Percentiles rank a stretch among this genome's conserved stretches.
Evolutionary conservation across 2,797 vertebrate species (phyloP).

Genomic region (Tokudaia muenninki): DNA sequence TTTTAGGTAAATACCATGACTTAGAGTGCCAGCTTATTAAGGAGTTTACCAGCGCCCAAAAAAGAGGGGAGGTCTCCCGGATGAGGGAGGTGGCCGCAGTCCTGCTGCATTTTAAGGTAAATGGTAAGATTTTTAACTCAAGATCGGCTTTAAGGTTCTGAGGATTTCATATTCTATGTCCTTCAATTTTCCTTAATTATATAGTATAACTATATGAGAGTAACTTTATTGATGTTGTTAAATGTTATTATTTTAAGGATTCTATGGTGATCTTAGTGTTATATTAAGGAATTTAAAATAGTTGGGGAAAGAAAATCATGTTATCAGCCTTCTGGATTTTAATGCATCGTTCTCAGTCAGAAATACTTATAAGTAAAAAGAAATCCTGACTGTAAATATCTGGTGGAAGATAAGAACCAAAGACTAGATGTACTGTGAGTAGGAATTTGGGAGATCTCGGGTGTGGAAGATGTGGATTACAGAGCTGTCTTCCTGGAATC

Average conservation of each 20-base stretch:
- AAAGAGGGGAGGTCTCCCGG: conserved; percentile 96
- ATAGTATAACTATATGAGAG: conserved; percentile 29
- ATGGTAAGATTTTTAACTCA: not conserved
- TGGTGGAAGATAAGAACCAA: not conserved
- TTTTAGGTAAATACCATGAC: conserved; percentile 98
- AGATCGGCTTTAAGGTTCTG: not conserved
- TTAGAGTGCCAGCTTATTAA: conserved; percentile 99
- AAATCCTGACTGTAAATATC: conserved; percentile 21
- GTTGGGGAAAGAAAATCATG: conserved; percentile 43
- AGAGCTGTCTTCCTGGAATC: conserved; percentile 15
- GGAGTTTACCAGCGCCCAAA: conserved; percentile 97
- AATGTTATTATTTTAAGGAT: conserved; percentile 53
- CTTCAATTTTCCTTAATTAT: not conserved
- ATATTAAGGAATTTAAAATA: conserved; percentile 19
- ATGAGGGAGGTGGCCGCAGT: conserved; percentile 99
- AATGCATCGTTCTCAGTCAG: not conserved
- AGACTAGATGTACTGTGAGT: conserved; percentile 38
- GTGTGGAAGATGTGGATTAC: conserved; percentile 27
- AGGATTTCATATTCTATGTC: conserved; percentile 34
- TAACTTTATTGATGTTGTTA: conserved; percentile 61
- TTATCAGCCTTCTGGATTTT: not conserved
- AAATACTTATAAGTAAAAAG: conserved; percentile 41
- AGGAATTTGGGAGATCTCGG: not conserved
- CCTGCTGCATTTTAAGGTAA: conserved; percentile 98
- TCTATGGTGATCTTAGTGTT: conserved; percentile 56